Conservation (phyloP, 2,888 invertebrate species). For the Auanema sp. region DNA sequence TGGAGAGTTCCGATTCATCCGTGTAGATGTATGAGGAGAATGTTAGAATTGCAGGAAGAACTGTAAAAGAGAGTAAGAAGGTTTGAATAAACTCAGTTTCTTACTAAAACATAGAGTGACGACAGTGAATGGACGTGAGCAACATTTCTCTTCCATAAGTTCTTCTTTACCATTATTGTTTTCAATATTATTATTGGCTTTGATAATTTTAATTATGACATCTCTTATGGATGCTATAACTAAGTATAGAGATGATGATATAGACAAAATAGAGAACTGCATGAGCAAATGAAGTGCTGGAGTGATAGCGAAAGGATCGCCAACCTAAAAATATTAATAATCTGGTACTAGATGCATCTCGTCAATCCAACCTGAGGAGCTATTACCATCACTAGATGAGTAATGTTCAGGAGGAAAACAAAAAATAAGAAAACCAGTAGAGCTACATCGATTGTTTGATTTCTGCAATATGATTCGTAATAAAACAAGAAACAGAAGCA, state of each 20-base stretch:
- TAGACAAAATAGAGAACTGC: constrained; percentile 43
- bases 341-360: not conserved
- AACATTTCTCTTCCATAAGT: constrained; percentile 14
- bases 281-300: constrained; percentile 41
- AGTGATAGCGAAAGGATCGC: constrained; percentile 43
- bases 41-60: constrained; percentile 42
- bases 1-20: constrained; percentile 30
- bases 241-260: constrained; percentile 27
- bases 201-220: constrained; percentile 7
- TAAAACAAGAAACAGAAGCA: not conserved
- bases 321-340: constrained; percentile 24
- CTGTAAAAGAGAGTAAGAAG: constrained; percentile 31
- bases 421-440: constrained; percentile 51
- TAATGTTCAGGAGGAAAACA: constrained; percentile 46
- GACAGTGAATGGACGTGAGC: constrained; percentile 2
- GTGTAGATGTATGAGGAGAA: constrained; percentile 44
- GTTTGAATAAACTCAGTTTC: not conserved
- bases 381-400: constrained; percentile 45
- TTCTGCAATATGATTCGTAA: constrained; percentile 27
- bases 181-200: not conserved
- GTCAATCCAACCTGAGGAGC: constrained; percentile 51
- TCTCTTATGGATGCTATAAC: constrained; percentile 12
- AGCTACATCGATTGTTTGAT: constrained; percentile 49
- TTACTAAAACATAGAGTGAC: constrained; percentile 13
- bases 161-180: constrained; percentile 9